These are phyloP conservation scores for Ctenoplectra terminalis DNA, from an alignment of 1,140 invertebrate genomes.

Conservation along the genomic window DNA sequence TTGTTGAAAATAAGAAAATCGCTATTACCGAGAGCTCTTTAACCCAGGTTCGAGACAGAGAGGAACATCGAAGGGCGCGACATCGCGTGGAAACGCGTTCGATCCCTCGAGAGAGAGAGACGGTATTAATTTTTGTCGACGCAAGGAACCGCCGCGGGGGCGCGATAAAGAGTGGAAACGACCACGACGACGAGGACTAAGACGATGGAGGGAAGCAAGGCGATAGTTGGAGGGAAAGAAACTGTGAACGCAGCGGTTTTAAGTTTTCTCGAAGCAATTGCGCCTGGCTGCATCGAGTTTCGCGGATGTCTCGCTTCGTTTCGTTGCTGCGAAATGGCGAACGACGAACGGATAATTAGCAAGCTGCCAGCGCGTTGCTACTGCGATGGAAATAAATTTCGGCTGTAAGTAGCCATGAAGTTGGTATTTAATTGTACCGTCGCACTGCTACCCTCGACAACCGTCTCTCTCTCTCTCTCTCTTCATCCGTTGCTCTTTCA, in stretches of 20 bases:
- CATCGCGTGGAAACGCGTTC: not conserved
- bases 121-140: conserved; percentile 40
- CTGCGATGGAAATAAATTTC: conserved; percentile 74
- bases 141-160: not conserved
- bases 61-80: no score
- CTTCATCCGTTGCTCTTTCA: no score
- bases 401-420: conserved; percentile 73
- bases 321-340: conserved; percentile 18
- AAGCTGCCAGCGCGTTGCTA: conserved; percentile 51
- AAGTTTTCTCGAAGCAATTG: conserved; percentile 65
- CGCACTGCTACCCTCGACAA: conserved; percentile 51
- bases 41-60: not conserved
- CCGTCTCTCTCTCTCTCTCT: not conserved
- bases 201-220: no score
- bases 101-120: not conserved
- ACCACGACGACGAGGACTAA: no score
- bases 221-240: conserved; percentile 47
- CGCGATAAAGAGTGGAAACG: not conserved
- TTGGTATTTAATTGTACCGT: conserved; percentile 78
- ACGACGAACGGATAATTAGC: conserved; percentile 74
- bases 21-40: not conserved
- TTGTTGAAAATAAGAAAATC: not conserved
- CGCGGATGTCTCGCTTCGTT: conserved; percentile 43
- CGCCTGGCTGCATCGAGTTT: conserved; percentile 23
- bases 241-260: conserved; percentile 71